Evolutionary conservation across 2,888 invertebrate genomes (phyloP).

Genomic region (Neria commutata): DNA sequence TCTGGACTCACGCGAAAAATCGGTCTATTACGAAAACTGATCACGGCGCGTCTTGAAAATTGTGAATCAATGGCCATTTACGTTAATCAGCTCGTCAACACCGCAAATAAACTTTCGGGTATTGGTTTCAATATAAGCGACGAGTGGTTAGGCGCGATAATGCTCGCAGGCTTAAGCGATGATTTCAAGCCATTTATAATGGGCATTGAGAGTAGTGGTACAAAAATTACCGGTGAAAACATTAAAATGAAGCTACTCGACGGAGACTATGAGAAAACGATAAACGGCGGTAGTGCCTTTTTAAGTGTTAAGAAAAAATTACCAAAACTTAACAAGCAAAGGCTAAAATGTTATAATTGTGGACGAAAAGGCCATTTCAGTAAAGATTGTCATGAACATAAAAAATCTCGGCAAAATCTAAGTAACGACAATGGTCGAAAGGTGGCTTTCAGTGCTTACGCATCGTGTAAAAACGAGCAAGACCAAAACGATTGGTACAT

Average conservation of each 20-base stretch:
- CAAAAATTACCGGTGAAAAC: conserved; percentile 23
- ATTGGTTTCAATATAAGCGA: conserved; percentile 23
- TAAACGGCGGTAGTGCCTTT: not conserved
- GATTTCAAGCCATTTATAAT: conserved; percentile 44
- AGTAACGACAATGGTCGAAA: not conserved
- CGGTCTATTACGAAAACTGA: conserved; percentile 20
- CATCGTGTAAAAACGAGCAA: not conserved
- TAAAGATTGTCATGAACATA: not conserved
- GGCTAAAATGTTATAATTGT: conserved; percentile 11
- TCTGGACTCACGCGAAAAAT: conserved; percentile 29
- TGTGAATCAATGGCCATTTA: conserved; percentile 22
- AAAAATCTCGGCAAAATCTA: not conserved
- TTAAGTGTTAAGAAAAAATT: not conserved
- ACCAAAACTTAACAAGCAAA: conserved; percentile 4
- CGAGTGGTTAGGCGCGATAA: conserved; percentile 23
- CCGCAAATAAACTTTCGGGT: conserved; percentile 20
- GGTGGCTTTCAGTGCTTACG: conserved; percentile 1
- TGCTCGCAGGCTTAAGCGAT: conserved; percentile 37
- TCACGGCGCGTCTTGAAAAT: conserved; percentile 20
- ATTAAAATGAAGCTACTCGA: conserved; percentile 23
- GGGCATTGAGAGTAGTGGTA: conserved; percentile 38
- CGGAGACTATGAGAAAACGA: not conserved
- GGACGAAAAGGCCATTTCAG: conserved; percentile 13
- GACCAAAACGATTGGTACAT: conserved; percentile 16
- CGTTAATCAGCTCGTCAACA: conserved; percentile 19